Base-by-base conservation (phyloP, 2,888 invertebrate species). In the Brachynemurus nebulosus region DNA sequence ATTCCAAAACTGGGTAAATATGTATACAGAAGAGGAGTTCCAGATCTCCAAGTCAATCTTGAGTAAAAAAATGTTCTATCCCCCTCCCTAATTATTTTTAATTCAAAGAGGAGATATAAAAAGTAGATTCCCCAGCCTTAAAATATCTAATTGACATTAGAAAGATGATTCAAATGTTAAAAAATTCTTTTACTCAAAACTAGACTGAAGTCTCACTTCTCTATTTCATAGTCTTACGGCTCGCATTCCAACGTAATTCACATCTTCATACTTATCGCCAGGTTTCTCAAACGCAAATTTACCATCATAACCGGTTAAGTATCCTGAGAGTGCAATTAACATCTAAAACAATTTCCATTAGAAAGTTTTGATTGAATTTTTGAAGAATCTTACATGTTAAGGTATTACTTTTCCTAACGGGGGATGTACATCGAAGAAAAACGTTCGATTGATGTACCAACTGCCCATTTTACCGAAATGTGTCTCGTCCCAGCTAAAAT, bases 381-480 rank as follows among this genome's bases (percentile, higher is more conserved):
- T 23, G 17, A 35, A 23, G 19, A 17, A 23, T 42, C 27, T 34
- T 25, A 20, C 16, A 14, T 42, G 39, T 33, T 30, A 39, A 45
- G n/a, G n/a, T n/a, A n/a, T 36, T 37, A 91, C 92, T 76, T 96
- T 96, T 55, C 95, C 96, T 42, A 95, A 71, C 16, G 96, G 95
- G 46, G 96, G 96, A 69, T 96, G 96, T 2, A 96, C 96, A 69
- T 96, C 96, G 67, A 96, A 96, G 68, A 96, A 96, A 64, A 95
- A 95, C 45, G 93, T 93, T 53, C 90, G 74, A 57, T 95, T 96
- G 51, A 96, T 93, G 59, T 96, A 96, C 92, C 93, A 96, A 60
- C 91, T 92, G 1, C 88, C 92, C 92, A 96, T 95, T 74, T 96
- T 96, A 1, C 95, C 95, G 72, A 96, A 96, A 69, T 96, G 96